These are phyloP conservation scores for Chelidonichthys spinosus DNA, from an alignment of 2,797 vertebrate genomes.

Conservation along the genomic window DNA sequence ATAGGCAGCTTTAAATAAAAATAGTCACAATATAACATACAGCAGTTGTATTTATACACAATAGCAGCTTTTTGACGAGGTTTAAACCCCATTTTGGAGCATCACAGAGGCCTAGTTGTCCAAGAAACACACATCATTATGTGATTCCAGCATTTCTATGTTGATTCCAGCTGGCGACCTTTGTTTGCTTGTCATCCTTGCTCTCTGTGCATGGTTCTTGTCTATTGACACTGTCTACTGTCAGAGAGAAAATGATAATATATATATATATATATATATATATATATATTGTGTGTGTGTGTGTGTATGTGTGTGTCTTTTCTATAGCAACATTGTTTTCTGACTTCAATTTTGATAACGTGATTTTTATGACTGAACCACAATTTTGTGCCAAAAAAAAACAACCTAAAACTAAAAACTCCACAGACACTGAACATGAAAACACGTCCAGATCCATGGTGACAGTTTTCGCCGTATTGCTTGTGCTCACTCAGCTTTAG, in stretches of 20 bases:
- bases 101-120: not conserved
- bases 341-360: slow-evolving; percentile 15
- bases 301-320: not conserved
- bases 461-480: slow-evolving; percentile 63
- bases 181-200: not conserved
- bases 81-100: not conserved
- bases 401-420: not conserved
- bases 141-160: not conserved
- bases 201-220: not conserved
- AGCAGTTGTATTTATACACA: not conserved
- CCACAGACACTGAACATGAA: slow-evolving; percentile 46
- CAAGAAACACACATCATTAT: not conserved
- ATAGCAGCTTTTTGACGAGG: not conserved
- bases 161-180: slow-evolving; percentile 11
- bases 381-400: slow-evolving; percentile 26
- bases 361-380: slow-evolving; percentile 26
- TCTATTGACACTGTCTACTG: not conserved
- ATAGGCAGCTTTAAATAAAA: not conserved
- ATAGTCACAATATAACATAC: not conserved
- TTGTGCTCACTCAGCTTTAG: slow-evolving; percentile 92
- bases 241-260: not conserved
- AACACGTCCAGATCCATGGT: slow-evolving; percentile 61
- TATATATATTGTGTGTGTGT: too few species aligned
- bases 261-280: too few species aligned
- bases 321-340: slow-evolving; percentile 2